Evolutionary conservation across 2,888 invertebrate genomes (phyloP), one percentile per base, ranked within the genome.

Genomic region (Anthophora plumipes): DNA sequence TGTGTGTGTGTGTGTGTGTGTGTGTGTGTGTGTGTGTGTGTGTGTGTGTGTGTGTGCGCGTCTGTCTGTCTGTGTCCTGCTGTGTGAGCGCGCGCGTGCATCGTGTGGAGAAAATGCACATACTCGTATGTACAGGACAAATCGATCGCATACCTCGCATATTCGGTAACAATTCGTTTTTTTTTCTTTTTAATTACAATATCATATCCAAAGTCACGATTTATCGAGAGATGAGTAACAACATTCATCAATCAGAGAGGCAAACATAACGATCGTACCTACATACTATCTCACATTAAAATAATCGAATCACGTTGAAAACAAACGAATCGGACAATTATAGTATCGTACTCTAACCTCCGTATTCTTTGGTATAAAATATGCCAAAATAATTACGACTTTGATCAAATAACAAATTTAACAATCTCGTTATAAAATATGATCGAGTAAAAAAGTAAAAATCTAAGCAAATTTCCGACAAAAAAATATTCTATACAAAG

Each of bases 301-400:
- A 22, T 37, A 57, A 75, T 63, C 48, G 43, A 64, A 76, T 70
- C 57, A 43, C 57, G 76, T 61, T 39, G 48, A 39, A 59, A 59
- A 63, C n/a, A 64, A 68, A 76, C 50, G 57, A 76, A 70, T 54
- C 64, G 37, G 39, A 76, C 59, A 41, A 79, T 66, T 64, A 39
- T 60, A 46, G 25, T 60, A 39, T 64, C 31, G 31, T 55, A 25
- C 46, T 70, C 70, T 70, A 61, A 55, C 57, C 71, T 70, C 59
- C 57, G 60, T 68, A 43, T 64, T 79, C 79, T 77, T 79, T 79
- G 77, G 77, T 70, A 57, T 64, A 31, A 3, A 61, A 48, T 55
- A 48, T 61, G 54, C 50, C 59, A 77, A n/a, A 60, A 67, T 52
- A 59, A 69, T 78, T 68, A 31, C 50, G 52, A 66, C 48, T 52